Conservation (phyloP, 1,140 invertebrate species). For the Drosophila pandora region DNA sequence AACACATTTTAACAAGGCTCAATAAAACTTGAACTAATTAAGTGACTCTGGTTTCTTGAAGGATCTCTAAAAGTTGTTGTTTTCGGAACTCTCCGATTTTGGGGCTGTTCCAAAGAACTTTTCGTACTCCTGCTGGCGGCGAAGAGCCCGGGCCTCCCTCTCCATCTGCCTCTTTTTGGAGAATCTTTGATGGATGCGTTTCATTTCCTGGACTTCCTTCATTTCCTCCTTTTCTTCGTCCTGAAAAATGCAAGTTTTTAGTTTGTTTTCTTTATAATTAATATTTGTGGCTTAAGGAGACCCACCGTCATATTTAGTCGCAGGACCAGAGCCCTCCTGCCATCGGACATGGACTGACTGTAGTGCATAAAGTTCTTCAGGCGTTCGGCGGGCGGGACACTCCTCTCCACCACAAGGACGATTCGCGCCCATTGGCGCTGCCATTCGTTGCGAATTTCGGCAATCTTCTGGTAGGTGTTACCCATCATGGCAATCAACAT, state of each 20-base stretch:
- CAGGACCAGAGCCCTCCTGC: conserved; percentile 93
- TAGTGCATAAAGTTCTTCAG: conserved; percentile 94
- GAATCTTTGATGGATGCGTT: conserved; percentile 91
- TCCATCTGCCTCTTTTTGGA: conserved; percentile 87
- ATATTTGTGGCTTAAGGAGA: conserved; percentile 7
- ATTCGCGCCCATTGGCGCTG: conserved; percentile 99
- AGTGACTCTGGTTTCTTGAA: conserved; percentile 10
- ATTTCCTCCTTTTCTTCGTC: conserved; percentile 96
- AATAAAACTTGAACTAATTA: conserved; percentile 76
- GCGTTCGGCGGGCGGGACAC: conserved; percentile 94
- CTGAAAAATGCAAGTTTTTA: conserved; percentile 83
- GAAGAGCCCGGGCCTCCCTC: conserved; percentile 63
- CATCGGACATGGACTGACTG: conserved; percentile 98
- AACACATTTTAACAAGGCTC: conserved; percentile 57
- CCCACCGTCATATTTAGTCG: conserved; percentile 92
- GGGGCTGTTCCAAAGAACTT: conserved; percentile 75
- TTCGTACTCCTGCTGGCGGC: conserved; percentile 76
- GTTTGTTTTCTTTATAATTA: not conserved
- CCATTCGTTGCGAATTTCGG: conserved; percentile 98
- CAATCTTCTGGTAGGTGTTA: conserved; percentile 99
- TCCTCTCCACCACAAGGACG: conserved; percentile 97
- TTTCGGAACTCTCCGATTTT: conserved; percentile 58
- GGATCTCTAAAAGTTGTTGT: conserved; percentile 57
- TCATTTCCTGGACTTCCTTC: conserved; percentile 96
- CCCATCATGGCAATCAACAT: conserved; percentile 99